Evolutionary conservation across 1,140 invertebrate species (phyloP).

Genomic region (Hetaerina americana): DNA sequence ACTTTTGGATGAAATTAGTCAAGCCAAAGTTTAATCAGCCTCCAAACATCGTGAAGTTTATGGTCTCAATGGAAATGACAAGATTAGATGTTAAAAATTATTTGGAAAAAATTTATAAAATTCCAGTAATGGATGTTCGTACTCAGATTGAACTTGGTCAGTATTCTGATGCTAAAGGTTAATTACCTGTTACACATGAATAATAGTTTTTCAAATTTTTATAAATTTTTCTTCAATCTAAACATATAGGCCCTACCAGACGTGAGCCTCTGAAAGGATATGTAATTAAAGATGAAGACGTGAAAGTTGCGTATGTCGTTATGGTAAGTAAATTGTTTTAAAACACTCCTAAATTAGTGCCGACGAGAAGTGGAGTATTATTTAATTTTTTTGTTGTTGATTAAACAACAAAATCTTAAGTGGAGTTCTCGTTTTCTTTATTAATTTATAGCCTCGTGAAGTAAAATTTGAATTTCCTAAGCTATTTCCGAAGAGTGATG

Average conservation of each 20-base stretch:
- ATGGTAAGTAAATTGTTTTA: slow-evolving; percentile 45
- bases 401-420: slow-evolving; percentile 8
- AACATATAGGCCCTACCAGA: slow-evolving; percentile 22
- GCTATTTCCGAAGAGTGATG: slow-evolving; percentile 28
- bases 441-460: slow-evolving; percentile 33
- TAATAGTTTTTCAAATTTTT: slow-evolving; percentile 20
- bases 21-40: slow-evolving; percentile 42
- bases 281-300: slow-evolving; percentile 70
- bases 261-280: slow-evolving; percentile 33
- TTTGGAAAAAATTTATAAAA: slow-evolving; percentile 85
- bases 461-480: slow-evolving; percentile 42
- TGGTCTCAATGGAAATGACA: slow-evolving; percentile 80
- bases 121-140: slow-evolving; percentile 56
- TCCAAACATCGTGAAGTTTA: slow-evolving; percentile 67
- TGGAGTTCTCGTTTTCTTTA: slow-evolving; percentile 13
- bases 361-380: too few species aligned
- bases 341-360: too few species aligned
- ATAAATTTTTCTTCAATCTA: background rate
- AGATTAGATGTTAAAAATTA: slow-evolving; percentile 80
- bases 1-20: slow-evolving; percentile 89
- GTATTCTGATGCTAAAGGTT: background rate
- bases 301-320: slow-evolving; percentile 64
- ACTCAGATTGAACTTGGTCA: slow-evolving; percentile 55
- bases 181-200: slow-evolving; percentile 24
- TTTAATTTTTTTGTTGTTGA: slow-evolving; percentile 1